Evolutionary conservation across 2,113 vertebrate genomes (phyloP).

Genomic region (Nannobrachium achirus): DNA sequence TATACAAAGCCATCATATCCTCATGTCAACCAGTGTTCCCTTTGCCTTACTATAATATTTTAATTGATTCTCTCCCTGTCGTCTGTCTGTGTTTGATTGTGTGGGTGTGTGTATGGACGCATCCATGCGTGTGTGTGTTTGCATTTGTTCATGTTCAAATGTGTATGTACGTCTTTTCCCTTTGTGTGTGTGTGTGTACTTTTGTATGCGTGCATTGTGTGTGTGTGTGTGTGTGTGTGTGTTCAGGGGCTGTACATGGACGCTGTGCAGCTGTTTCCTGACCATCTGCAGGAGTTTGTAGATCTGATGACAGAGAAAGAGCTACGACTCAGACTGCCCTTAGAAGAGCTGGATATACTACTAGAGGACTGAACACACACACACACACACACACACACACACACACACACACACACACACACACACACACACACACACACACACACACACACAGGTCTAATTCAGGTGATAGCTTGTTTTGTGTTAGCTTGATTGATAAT

Average conservation of each 20-base stretch:
- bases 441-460: not conserved
- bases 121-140: slow-evolving; percentile 20
- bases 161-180: slow-evolving; percentile 13
- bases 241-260: slow-evolving; percentile 89
- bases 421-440: not conserved
- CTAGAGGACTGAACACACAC: slow-evolving; percentile 83
- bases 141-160: not conserved
- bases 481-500: no score
- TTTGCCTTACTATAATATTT: not conserved
- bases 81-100: not conserved
- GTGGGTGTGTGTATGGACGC: not conserved
- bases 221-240: slow-evolving; percentile 1
- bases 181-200: not conserved
- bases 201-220: not conserved
- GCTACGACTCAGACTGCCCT: slow-evolving; percentile 85
- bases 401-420: slow-evolving; percentile 18
- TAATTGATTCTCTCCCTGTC: not conserved
- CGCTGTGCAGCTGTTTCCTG: slow-evolving; percentile 85
- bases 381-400: slow-evolving; percentile 1
- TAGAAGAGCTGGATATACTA: slow-evolving; percentile 92
- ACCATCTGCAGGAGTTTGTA: slow-evolving; percentile 85
- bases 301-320: slow-evolving; percentile 94
- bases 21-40: not conserved
- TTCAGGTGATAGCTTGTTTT: no score
- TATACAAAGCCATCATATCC: not conserved